phyloP scores from a whole-genome alignment of 2,888 invertebrate species.

The Nomada fabriciana region DNA sequence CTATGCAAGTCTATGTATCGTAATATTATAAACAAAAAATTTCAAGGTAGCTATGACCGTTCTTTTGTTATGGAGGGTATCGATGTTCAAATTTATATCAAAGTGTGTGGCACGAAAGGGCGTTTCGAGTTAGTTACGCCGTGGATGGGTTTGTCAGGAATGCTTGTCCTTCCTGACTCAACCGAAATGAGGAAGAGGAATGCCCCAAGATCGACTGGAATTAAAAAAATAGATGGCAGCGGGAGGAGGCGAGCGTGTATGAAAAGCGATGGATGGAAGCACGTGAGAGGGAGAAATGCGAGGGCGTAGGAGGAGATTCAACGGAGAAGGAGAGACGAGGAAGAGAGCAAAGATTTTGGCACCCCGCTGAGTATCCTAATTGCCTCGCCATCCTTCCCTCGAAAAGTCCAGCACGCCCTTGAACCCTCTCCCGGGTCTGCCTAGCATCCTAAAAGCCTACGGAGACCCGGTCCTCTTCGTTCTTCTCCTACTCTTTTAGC shows the following conservation, averaged over 20 bases:
- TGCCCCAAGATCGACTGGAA: conserved; percentile 35
- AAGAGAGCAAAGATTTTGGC: conserved; percentile 80
- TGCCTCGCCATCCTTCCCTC: conserved; percentile 80
- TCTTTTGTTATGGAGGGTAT: background rate
- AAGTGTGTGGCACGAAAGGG: conserved; percentile 57
- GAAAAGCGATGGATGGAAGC: conserved; percentile 50
- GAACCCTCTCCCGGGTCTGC: conserved; percentile 78
- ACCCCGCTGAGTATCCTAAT: conserved; percentile 83
- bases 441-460: conserved; percentile 74
- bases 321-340: conserved; percentile 64
- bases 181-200: conserved; percentile 54
- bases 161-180: conserved; percentile 41
- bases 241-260: conserved; percentile 54
- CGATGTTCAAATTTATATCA: conserved; percentile 44
- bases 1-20: too few species aligned
- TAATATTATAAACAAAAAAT: background rate
- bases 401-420: conserved; percentile 79
- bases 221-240: conserved; percentile 32
- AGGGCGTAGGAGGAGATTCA: conserved; percentile 61
- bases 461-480: conserved; percentile 65
- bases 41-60: background rate
- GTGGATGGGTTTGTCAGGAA: conserved; percentile 48
- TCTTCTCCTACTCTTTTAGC: conserved; percentile 59
- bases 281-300: conserved; percentile 58
- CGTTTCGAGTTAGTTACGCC: conserved; percentile 61